These are phyloP conservation scores for Sphenodon punctatus DNA, from an alignment of 2,797 vertebrate species.

Conservation along the genomic window DNA sequence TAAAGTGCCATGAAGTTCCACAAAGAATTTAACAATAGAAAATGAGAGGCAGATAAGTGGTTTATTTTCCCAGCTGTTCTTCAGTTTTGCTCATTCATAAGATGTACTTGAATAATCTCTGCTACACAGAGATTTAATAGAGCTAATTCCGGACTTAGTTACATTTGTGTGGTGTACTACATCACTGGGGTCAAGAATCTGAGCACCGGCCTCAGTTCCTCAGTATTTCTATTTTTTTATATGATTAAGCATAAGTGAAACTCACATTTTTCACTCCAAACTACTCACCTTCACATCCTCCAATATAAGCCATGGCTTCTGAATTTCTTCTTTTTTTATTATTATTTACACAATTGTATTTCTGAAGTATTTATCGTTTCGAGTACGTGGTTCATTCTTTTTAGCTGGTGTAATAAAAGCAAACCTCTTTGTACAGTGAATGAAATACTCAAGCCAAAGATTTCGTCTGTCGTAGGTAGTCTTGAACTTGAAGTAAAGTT, in stretches of 20 bases:
- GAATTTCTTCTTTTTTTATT: constrained; percentile 7
- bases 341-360: constrained; percentile 6
- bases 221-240: constrained; percentile 7
- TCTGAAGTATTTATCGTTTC: constrained; percentile 17
- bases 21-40: constrained; percentile 6
- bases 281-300: not conserved
- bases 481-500: constrained; percentile 60
- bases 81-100: not conserved
- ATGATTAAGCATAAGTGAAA: constrained; percentile 5
- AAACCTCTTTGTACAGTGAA: constrained; percentile 3
- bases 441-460: constrained; percentile 24
- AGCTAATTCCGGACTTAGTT: accelerated
- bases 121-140: not conserved
- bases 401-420: constrained; percentile 22
- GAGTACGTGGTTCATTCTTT: constrained; percentile 4
- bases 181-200: too few species aligned
- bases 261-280: not conserved
- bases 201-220: too few species aligned
- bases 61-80: not conserved
- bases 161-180: too few species aligned
- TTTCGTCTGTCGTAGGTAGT: constrained; percentile 32
- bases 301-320: not conserved
- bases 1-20: not conserved
- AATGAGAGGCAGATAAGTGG: not conserved
- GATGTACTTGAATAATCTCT: constrained; percentile 3